A percentile compares a stretch with the other conserved stretches of the same genome.
phyloP scores from a whole-genome alignment of 2,113 vertebrate genomes.

The Pedetes capensis region DNA sequence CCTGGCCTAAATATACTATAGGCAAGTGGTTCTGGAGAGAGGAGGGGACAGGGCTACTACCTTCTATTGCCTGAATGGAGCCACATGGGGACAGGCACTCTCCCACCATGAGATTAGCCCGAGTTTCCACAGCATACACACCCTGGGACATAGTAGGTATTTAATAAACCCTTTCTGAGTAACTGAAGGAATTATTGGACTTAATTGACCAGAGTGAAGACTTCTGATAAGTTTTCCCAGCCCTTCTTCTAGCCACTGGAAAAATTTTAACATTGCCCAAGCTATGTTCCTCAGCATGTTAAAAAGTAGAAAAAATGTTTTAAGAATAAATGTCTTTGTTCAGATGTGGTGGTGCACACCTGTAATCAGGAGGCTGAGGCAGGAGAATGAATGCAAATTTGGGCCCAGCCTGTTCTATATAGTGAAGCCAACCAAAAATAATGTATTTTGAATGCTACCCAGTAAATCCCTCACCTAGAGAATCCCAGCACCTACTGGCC shows the following conservation, averaged over 20 bases:
- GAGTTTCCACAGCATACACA: not conserved
- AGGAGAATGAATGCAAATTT: no score
- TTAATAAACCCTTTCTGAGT: not conserved
- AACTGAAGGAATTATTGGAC: not conserved
- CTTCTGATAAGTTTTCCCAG: not conserved
- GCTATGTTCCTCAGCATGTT: not conserved
- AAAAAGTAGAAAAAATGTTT: not conserved
- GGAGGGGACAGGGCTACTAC: not conserved
- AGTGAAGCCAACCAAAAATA: no score
- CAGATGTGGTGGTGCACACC: no score
- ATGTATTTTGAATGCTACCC: not conserved
- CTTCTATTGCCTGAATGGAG: not conserved
- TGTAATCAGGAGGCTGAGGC: no score
- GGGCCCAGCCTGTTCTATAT: no score
- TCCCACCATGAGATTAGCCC: not conserved
- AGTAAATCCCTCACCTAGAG: not conserved
- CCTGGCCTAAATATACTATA: not conserved
- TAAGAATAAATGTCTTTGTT: no score
- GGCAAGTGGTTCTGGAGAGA: not conserved
- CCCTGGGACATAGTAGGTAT: not conserved
- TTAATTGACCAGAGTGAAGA: not conserved
- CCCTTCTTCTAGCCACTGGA: not conserved
- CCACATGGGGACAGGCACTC: not conserved
- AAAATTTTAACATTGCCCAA: not conserved
- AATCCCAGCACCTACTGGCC: not conserved